Percentiles rank a stretch among this genome's conserved stretches.
These are phyloP conservation scores for Fregetta grallaria DNA, from an alignment of 2,113 vertebrate species.

Conservation along the genomic window DNA sequence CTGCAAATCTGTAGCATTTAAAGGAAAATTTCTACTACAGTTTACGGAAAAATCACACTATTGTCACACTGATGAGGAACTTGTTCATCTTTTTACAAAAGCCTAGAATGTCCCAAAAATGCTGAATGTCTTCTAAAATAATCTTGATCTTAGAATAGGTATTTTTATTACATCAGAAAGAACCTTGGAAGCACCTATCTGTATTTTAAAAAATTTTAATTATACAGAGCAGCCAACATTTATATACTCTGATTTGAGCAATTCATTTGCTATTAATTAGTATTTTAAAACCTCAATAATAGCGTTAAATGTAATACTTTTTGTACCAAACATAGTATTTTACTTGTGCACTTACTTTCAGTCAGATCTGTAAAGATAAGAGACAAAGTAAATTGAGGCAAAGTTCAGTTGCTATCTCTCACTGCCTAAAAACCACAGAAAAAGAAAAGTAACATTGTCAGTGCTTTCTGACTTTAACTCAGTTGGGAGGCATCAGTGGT, in stretches of 20 bases:
- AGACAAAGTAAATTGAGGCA: constrained; percentile 29
- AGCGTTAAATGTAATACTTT: neutral
- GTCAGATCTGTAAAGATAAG: constrained; percentile 16
- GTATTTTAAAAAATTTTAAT: neutral
- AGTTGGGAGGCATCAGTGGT: constrained; percentile 75
- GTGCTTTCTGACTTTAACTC: constrained; percentile 79
- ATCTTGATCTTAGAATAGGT: neutral
- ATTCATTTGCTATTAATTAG: neutral
- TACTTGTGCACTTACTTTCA: neutral
- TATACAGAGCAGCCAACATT: neutral
- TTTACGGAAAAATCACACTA: neutral
- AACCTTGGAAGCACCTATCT: neutral
- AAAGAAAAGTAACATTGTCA: constrained; percentile 70
- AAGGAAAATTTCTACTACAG: neutral
- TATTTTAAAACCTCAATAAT: neutral
- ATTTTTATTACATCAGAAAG: neutral
- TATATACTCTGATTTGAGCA: neutral
- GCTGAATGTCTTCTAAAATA: neutral
- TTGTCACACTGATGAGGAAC: neutral
- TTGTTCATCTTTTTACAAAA: neutral
- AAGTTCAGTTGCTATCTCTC: constrained; percentile 42
- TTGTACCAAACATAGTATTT: neutral
- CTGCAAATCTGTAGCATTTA: neutral
- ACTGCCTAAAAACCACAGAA: constrained; percentile 57
- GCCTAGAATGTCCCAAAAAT: neutral